phyloP scores from a whole-genome alignment of 2,113 vertebrate species.

The Callopanchax toddi region DNA sequence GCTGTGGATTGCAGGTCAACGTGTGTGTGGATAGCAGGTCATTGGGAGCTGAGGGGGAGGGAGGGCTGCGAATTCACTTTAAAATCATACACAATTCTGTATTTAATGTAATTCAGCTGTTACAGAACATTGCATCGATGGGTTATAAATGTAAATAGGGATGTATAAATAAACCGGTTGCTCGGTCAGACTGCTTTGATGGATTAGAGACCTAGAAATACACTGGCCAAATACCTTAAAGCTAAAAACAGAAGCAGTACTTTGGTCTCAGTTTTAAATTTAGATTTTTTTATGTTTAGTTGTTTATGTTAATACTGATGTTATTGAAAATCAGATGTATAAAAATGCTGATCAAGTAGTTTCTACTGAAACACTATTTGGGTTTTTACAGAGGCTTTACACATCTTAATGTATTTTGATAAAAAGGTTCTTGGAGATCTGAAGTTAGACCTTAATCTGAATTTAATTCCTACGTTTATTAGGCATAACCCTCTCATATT shows the following conservation, averaged over 20 bases:
- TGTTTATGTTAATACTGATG: neutral
- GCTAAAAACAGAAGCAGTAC: neutral
- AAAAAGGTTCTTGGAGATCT: too few species aligned
- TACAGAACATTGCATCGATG: neutral
- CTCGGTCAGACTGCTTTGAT: too few species aligned
- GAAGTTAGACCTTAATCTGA: too few species aligned
- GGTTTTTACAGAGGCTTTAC: neutral
- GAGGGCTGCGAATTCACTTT: conserved; percentile 12
- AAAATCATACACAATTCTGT: neutral
- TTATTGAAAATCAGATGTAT: neutral
- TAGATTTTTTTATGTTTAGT: neutral
- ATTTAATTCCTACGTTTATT: too few species aligned
- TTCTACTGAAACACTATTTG: neutral
- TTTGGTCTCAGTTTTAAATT: neutral
- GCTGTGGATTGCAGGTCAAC: conserved; percentile 78
- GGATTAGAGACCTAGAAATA: neutral
- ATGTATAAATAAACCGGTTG: too few species aligned
- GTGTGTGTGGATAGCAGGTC: conserved; percentile 74
- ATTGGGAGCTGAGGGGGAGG: conserved; percentile 45
- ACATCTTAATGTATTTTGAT: too few species aligned
- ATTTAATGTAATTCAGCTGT: neutral
- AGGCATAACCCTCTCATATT: too few species aligned
- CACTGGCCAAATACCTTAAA: neutral
- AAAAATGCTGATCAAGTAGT: neutral
- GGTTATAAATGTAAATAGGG: neutral